A percentile compares a stretch with the other conserved stretches of the same genome.
These are phyloP conservation scores for Patella pellucida DNA, from an alignment of 2,888 invertebrate species.

Conservation along the genomic window DNA sequence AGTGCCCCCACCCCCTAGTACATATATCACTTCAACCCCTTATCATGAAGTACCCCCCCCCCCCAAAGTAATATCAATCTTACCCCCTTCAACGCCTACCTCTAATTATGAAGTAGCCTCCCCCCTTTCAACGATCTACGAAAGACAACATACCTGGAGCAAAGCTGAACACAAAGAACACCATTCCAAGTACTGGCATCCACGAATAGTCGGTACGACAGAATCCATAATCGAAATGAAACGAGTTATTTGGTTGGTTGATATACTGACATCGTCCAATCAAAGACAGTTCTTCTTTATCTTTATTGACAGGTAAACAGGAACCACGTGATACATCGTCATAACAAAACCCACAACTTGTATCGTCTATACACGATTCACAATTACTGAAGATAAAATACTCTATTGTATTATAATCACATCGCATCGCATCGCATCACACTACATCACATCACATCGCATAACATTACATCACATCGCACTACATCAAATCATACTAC, in stretches of 20 bases:
- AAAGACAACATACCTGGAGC: conserved; percentile 65
- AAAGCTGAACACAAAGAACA: conserved; percentile 71
- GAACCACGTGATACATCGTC: conserved; percentile 26
- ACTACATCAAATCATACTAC: no score
- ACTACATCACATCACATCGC: no score
- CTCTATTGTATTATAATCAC: no score
- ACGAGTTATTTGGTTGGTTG: not conserved
- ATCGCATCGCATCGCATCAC: no score
- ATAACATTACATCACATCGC: no score
- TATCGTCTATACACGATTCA: conserved; percentile 69
- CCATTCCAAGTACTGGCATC: conserved; percentile 69
- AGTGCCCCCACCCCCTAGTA: no score
- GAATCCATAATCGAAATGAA: not conserved
- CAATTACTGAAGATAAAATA: conserved; percentile 62
- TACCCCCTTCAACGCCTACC: no score
- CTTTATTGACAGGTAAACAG: conserved; percentile 23
- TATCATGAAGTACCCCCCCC: no score
- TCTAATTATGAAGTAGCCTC: no score
- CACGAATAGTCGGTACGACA: conserved; percentile 54
- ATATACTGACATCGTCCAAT: conserved; percentile 64
- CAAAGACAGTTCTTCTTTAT: conserved; percentile 30
- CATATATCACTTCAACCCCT: no score
- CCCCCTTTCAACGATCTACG: no score
- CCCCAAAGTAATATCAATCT: no score
- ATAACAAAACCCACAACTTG: conserved; percentile 73